phyloP scores from a whole-genome alignment of 92 coral and sea anemone species.

The Parazoanthus atlanticus region DNA sequence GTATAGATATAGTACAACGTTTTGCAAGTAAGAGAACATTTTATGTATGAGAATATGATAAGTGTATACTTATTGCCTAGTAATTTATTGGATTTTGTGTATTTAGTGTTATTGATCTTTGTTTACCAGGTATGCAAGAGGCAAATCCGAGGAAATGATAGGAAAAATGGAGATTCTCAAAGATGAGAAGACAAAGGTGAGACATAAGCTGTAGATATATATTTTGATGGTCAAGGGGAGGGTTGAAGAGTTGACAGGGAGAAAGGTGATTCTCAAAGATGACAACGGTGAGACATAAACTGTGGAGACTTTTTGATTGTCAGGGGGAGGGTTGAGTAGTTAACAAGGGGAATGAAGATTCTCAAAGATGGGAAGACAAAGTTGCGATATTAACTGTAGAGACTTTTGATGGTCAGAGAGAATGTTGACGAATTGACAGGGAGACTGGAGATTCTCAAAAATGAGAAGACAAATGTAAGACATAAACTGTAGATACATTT shows the following conservation, averaged over 20 bases:
- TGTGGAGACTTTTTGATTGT: too few relatives aligned
- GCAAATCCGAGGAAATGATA: constrained; percentile 16
- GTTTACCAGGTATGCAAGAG: background rate
- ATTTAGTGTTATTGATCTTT: background rate
- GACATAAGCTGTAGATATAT: background rate
- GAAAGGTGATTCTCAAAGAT: too few relatives aligned
- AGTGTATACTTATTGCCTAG: too few relatives aligned
- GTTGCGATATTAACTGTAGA: background rate
- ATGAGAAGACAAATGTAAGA: background rate
- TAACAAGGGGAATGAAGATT: background rate
- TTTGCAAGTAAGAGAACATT: too few relatives aligned
- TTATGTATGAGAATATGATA: too few relatives aligned
- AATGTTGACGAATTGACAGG: background rate
- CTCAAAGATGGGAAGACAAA: background rate
- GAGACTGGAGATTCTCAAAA: constrained; percentile 11
- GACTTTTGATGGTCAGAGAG: too few relatives aligned
- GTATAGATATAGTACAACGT: too few relatives aligned
- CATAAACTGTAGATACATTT: background rate
- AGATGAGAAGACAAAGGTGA: background rate
- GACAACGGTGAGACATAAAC: background rate
- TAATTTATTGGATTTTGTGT: too few relatives aligned
- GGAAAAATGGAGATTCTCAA: constrained; percentile 24
- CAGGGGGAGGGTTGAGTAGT: too few relatives aligned
- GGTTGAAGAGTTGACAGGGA: too few relatives aligned
- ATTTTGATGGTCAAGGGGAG: too few relatives aligned